Percentiles rank a stretch among this genome's conserved stretches.
These are phyloP conservation scores for Lapara coniferarum DNA, from an alignment of 2,888 invertebrate species.

Conservation along the genomic window DNA sequence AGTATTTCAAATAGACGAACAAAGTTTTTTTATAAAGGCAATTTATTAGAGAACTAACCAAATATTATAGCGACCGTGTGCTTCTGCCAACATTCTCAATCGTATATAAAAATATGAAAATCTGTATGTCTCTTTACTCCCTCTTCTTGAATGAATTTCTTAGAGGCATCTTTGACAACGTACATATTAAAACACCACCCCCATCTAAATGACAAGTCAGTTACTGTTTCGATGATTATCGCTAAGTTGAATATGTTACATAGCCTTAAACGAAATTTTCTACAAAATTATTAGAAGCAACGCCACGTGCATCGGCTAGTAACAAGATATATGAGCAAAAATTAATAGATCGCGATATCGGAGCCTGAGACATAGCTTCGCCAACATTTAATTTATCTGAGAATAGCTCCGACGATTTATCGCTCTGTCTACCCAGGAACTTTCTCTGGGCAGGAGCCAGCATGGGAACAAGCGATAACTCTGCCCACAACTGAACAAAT, in stretches of 20 bases:
- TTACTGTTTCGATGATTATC: neutral
- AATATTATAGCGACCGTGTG: neutral
- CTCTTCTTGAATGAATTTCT: neutral
- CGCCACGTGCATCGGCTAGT: neutral
- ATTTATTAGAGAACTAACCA: neutral
- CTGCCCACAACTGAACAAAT: slow-evolving; percentile 3
- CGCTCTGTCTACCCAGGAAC: slow-evolving; percentile 40
- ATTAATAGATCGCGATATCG: slow-evolving; percentile 48
- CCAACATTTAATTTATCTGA: slow-evolving; percentile 55
- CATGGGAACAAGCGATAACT: slow-evolving; percentile 20
- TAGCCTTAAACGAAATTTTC: too few relatives aligned
- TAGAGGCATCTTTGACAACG: too few relatives aligned
- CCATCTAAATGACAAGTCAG: too few relatives aligned
- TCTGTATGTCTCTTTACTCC: neutral
- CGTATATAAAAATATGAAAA: neutral
- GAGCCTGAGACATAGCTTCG: slow-evolving; percentile 36
- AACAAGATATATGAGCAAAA: slow-evolving; percentile 35
- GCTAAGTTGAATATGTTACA: neutral
- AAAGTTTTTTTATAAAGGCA: neutral
- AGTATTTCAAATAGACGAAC: too few relatives aligned
- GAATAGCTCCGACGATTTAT: slow-evolving; percentile 34
- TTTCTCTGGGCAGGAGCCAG: slow-evolving; percentile 35
- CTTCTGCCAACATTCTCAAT: neutral
- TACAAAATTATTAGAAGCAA: neutral
- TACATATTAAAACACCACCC: too few relatives aligned